phyloP scores from a whole-genome alignment of 2,888 invertebrate species.

The Drosophila pseudotakahashii region DNA sequence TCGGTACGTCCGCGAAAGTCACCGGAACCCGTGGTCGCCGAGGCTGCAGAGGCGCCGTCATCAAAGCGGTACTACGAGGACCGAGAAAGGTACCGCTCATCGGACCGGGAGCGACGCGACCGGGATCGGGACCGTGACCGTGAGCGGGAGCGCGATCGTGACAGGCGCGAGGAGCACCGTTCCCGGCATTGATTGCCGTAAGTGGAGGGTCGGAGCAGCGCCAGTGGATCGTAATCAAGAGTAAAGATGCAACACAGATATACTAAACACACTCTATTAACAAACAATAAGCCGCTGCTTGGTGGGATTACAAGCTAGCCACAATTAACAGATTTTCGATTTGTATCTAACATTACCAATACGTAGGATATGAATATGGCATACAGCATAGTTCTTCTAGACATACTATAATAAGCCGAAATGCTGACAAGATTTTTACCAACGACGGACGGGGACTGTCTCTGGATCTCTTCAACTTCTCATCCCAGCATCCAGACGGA shows the following conservation, averaged over 20 bases:
- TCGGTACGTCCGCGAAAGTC: constrained; percentile 86
- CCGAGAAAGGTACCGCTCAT: constrained; percentile 92
- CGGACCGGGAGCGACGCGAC: constrained; percentile 88
- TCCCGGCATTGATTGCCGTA: constrained; percentile 86
- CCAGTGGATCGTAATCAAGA: constrained; percentile 46
- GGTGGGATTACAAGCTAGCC: constrained; percentile 47
- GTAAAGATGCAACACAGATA: constrained; percentile 52
- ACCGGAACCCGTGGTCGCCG: constrained; percentile 84
- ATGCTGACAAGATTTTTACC: constrained; percentile 54
- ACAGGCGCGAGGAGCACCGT: constrained; percentile 89
- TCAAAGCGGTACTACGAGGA: constrained; percentile 92
- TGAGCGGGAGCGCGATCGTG: constrained; percentile 88
- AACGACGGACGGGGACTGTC: constrained; percentile 55
- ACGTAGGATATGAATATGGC: constrained; percentile 77
- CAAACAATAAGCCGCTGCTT: constrained; percentile 48
- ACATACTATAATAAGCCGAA: constrained; percentile 74
- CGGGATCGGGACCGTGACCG: constrained; percentile 88
- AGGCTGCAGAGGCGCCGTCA: constrained; percentile 82
- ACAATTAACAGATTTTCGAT: constrained; percentile 66
- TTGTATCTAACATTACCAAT: constrained; percentile 80
- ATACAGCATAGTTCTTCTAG: constrained; percentile 77
- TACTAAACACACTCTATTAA: constrained; percentile 64
- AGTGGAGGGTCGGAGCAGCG: constrained; percentile 5
- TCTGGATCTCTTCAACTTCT: constrained; percentile 18
- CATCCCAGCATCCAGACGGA: not conserved